These are phyloP conservation scores for Pseudorhombus dupliciocellatus DNA, from an alignment of 2,113 vertebrate species.

Conservation along the genomic window DNA sequence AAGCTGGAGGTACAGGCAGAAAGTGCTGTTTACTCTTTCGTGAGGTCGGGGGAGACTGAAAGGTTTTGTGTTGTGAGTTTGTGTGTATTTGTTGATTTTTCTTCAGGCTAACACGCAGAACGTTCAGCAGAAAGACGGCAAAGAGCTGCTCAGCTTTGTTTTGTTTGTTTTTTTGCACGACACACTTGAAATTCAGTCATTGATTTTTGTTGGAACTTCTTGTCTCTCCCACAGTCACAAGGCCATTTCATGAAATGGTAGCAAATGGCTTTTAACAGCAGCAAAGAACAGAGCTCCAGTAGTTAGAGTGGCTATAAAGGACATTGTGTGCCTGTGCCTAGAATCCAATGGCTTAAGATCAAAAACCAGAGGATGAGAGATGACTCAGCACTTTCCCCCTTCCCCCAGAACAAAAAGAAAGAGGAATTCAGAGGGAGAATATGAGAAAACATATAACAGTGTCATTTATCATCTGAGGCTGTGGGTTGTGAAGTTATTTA, in stretches of 20 bases:
- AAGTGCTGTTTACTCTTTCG: neutral
- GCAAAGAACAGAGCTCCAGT: constrained; percentile 10
- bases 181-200: constrained; percentile 21
- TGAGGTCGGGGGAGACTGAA: constrained; percentile 9
- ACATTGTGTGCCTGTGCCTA: constrained; percentile 23
- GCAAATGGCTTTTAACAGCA: constrained; percentile 41
- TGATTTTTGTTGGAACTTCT: constrained; percentile 37
- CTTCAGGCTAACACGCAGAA: constrained; percentile 15
- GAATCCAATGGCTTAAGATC: constrained; percentile 15
- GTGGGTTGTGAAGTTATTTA: constrained; percentile 29
- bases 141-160: constrained; percentile 6
- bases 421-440: constrained; percentile 3
- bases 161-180: neutral
- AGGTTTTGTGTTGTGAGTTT: constrained; percentile 22
- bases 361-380: constrained; percentile 31
- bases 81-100: constrained; percentile 19
- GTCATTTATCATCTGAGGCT: constrained; percentile 44
- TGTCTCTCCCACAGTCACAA: constrained; percentile 20
- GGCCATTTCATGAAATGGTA: constrained; percentile 34
- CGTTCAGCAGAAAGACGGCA: neutral
- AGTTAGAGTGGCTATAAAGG: constrained; percentile 36
- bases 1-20: neutral
- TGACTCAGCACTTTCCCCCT: constrained; percentile 39
- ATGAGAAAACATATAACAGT: constrained; percentile 29
- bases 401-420: neutral